Conservation (phyloP, 2,113 vertebrate genomes). For the Cyanistes caeruleus region DNA sequence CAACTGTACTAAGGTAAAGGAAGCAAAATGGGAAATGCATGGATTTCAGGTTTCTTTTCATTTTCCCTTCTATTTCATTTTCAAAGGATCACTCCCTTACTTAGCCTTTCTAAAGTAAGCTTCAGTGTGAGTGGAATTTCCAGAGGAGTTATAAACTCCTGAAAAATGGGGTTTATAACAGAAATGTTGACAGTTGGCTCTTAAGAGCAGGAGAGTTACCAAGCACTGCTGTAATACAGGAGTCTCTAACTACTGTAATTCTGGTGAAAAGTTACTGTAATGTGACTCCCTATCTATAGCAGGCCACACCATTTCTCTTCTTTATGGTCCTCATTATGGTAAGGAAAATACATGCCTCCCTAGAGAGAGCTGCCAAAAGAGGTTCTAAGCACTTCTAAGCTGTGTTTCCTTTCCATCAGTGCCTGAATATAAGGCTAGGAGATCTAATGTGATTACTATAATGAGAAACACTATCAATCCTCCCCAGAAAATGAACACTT, state of each 20-base stretch:
- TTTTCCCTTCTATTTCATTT: neutral
- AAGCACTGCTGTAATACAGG: neutral
- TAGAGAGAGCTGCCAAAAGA: neutral
- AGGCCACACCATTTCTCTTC: slow-evolving; percentile 24
- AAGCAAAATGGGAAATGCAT: neutral
- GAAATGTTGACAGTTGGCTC: slow-evolving; percentile 39
- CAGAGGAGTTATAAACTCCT: slow-evolving; percentile 32
- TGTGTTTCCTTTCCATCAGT: neutral
- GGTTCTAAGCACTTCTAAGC: neutral
- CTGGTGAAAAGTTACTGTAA: slow-evolving; percentile 55
- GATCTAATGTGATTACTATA: neutral
- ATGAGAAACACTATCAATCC: slow-evolving; percentile 6
- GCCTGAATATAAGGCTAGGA: neutral
- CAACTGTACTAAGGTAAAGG: neutral
- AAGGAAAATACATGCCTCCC: slow-evolving; percentile 42
- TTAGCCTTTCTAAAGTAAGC: slow-evolving; percentile 6
- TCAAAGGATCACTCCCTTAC: neutral
- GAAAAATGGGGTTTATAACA: slow-evolving; percentile 56
- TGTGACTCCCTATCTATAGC: slow-evolving; percentile 38
- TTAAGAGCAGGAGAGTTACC: slow-evolving; percentile 22
- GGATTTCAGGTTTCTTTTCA: neutral
- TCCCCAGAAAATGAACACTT: neutral
- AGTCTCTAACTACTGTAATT: slow-evolving; percentile 52
- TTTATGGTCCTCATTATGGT: slow-evolving; percentile 47
- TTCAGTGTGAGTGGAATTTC: neutral